Evolutionary conservation across 2,888 invertebrate genomes (phyloP), one percentile per base, ranked within the genome.

Genomic region (Oscheius sp.): DNA sequence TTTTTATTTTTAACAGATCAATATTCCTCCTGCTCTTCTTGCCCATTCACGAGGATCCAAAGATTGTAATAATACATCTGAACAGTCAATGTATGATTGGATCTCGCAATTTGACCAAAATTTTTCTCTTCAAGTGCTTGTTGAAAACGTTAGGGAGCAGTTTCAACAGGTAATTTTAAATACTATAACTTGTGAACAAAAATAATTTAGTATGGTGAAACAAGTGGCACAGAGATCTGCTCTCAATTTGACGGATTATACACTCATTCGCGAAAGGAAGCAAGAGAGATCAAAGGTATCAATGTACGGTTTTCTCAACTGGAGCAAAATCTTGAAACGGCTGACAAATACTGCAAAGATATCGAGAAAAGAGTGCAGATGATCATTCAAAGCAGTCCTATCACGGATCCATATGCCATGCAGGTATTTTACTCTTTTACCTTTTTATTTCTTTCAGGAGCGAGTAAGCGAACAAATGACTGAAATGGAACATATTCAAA

Each of bases 41-140:
- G 64, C 62, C 26, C 59, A 62, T n/a, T 66, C 71, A 0, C 65
- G 67, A 5, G 63, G 69, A 3, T 22, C 57, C 1, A 65, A 61
- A 20, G 72, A 65, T 22, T 20, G 47, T 12, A 20, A 65, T 0
- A 56, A 62, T 20, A 14, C 22, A 14, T 24, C 62, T 36, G 61
- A 71, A 32, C 64, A 79, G 62, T 73, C 82, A 8, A 65, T 84
- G 12, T 83, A 74, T 68, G 84, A 84, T 26, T 84, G 82, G 80
- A 81, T 84, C 14, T 63, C 78, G 0, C 54, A 67, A 32, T 78
- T 79, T 14, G 84, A 84, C 61, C 72, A 71, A 3, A 65, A 71
- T 17, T 57, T 69, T 38, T 72, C 78, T 5, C 65, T 80, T 0
- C 69, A 72, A 32, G 74, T 70, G 1, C 33, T 80, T 9, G 70